Percentiles rank a stretch among this genome's conserved stretches.
Evolutionary conservation across 2,888 invertebrate genomes (phyloP).

Genomic region (Pristionchus fissidentatus): DNA sequence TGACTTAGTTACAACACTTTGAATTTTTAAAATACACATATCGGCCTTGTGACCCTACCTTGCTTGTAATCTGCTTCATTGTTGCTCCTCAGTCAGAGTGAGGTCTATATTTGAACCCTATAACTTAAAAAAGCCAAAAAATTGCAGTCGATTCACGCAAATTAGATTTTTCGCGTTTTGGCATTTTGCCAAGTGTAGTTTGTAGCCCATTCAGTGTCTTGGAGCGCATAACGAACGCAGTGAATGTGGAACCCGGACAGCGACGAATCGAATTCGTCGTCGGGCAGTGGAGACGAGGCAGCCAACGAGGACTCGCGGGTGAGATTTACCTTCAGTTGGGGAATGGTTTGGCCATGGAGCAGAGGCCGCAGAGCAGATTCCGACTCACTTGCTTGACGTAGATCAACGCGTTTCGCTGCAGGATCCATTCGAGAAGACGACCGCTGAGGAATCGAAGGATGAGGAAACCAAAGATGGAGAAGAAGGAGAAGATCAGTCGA

Average conservation of each 20-base stretch:
- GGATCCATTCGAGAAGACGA: neutral
- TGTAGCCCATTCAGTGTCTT: slow-evolving; percentile 21
- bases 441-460: slow-evolving; percentile 30
- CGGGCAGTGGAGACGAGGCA: slow-evolving; percentile 43
- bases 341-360: neutral
- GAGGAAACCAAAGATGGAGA: slow-evolving; percentile 26
- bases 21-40: neutral
- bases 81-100: too few relatives aligned
- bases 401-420: neutral
- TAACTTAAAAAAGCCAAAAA: neutral
- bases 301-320: slow-evolving; percentile 40
- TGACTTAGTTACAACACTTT: neutral
- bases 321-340: neutral
- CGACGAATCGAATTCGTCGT: slow-evolving; percentile 48
- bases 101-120: neutral
- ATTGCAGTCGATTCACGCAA: neutral
- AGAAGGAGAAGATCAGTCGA: slow-evolving; percentile 40
- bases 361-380: too few relatives aligned
- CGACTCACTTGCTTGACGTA: too few relatives aligned
- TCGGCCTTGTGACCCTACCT: neutral
- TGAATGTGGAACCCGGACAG: slow-evolving; percentile 44
- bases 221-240: slow-evolving; percentile 32
- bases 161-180: neutral
- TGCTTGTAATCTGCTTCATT: neutral
- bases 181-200: slow-evolving; percentile 47